Evolutionary conservation across 2,113 vertebrate species (phyloP), one percentile per base, ranked within the genome.

Genomic region (Reinhardtius hippoglossoides): DNA sequence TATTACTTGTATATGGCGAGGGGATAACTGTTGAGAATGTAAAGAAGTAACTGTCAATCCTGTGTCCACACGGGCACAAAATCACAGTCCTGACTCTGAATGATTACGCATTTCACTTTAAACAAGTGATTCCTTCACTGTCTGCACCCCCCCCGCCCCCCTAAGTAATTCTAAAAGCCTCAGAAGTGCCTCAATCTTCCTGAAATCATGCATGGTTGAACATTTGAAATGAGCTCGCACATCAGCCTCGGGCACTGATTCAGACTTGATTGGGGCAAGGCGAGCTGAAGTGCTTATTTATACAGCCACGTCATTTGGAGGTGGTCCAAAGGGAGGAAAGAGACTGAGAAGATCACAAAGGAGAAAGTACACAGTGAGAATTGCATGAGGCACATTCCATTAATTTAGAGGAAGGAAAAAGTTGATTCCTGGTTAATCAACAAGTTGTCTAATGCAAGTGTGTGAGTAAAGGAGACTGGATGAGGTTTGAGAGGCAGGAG

Each of bases 221-320:
- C 96, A 97, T 97, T 96, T 95, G 95, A 97, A 98, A 97, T 96
- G 96, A 96, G 96, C 96, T 96, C 95, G 95, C 95, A 91, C 94
- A 95, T 95, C 92, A 94, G 94, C 97, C 96, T 61, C 88, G 90
- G 97, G 97, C 96, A 88, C 88, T 94, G 96, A 97, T 96, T 96
- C 95, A 95, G 96, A 95, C 95, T 95, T 95, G 97, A 97, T 95
- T 96, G 96, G 96, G 96, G 95, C 95, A 96, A 96, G 95, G 95
- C 96, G 95, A 95, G 88, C 95, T 96, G 94, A 94, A 96, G 95
- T 96, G 96, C 96, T 97, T 96, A 96, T 97, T 97, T 94, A 91
- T 93, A 94, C 94, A 91, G 87, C 91, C 76, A 96, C 95, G 95
- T 97, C 96, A 96, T 95, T 94, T 95, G 95, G 95, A 96, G 95